A percentile compares a stretch with the other conserved stretches of the same genome.
Evolutionary conservation across 2,888 invertebrate species (phyloP).

Genomic region (Epistrophella euchroma): DNA sequence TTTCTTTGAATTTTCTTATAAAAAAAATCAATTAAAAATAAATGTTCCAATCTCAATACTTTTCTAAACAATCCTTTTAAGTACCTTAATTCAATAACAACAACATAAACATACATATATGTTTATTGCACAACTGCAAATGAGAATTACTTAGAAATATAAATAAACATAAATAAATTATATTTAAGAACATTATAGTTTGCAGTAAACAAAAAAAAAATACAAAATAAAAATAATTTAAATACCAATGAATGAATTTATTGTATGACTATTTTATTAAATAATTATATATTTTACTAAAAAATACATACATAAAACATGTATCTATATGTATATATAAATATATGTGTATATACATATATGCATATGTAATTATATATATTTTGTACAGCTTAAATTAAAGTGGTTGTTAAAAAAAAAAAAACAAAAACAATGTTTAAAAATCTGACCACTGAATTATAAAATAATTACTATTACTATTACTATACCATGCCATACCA

Average conservation of each 20-base stretch:
- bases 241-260: conserved; percentile 56
- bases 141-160: conserved; percentile 57
- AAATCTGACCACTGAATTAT: conserved; percentile 27
- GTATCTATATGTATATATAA: not conserved
- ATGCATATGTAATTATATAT: conserved; percentile 27
- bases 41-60: conserved; percentile 58
- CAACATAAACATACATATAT: conserved; percentile 34
- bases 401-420: conserved; percentile 29
- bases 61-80: conserved; percentile 61
- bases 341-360: not conserved
- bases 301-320: not conserved
- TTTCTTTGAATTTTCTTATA: conserved; percentile 32
- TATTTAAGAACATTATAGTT: conserved; percentile 56
- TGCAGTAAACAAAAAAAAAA: conserved; percentile 16
- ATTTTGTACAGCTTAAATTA: conserved; percentile 57
- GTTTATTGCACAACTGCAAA: conserved; percentile 71
- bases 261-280: conserved; percentile 33
- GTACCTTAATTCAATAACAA: conserved; percentile 46
- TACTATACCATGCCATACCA: not conserved
- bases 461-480: conserved; percentile 3
- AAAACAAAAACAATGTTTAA: not conserved
- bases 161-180: conserved; percentile 46
- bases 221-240: not conserved
- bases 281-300: conserved; percentile 20
- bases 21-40: not conserved